These are phyloP conservation scores for Lagria hirta DNA, from an alignment of 2,888 invertebrate genomes.

Conservation along the genomic window DNA sequence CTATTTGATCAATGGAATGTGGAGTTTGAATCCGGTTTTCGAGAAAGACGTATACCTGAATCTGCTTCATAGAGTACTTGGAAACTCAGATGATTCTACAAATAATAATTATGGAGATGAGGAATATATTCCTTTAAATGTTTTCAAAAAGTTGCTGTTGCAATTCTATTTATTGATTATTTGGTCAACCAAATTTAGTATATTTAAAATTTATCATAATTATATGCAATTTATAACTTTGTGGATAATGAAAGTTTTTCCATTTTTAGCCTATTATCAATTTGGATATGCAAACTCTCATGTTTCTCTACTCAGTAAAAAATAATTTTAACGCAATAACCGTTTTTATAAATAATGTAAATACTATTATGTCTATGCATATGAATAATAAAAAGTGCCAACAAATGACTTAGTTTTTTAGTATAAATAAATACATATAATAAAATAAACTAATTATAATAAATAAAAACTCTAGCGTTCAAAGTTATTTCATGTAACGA, in stretches of 20 bases:
- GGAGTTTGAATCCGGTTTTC: conserved; percentile 66
- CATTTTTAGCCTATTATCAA: conserved; percentile 67
- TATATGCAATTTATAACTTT: conserved; percentile 60
- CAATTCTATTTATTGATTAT: conserved; percentile 26
- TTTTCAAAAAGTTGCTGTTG: conserved; percentile 24
- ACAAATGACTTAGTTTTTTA: no score
- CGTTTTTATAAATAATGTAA: background rate
- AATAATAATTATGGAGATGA: conserved; percentile 28
- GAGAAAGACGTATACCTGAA: conserved; percentile 61
- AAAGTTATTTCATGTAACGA: no score
- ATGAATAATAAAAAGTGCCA: no score
- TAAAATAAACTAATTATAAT: no score
- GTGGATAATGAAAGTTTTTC: conserved; percentile 66
- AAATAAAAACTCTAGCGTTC: no score
- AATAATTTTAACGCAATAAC: no score
- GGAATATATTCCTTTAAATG: conserved; percentile 21
- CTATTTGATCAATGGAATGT: conserved; percentile 68
- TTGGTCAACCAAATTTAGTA: conserved; percentile 43
- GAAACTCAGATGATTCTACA: no score
- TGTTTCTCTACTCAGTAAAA: no score
- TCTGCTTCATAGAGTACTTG: conserved; percentile 37
- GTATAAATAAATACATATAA: no score
- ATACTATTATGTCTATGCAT: no score
- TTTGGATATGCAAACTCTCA: conserved; percentile 65
- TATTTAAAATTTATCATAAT: conserved; percentile 64